A percentile compares a stretch with the other conserved stretches of the same genome.
These are phyloP conservation scores for Eupristina koningsbergeri DNA, from an alignment of 1,140 invertebrate genomes.

Conservation along the genomic window DNA sequence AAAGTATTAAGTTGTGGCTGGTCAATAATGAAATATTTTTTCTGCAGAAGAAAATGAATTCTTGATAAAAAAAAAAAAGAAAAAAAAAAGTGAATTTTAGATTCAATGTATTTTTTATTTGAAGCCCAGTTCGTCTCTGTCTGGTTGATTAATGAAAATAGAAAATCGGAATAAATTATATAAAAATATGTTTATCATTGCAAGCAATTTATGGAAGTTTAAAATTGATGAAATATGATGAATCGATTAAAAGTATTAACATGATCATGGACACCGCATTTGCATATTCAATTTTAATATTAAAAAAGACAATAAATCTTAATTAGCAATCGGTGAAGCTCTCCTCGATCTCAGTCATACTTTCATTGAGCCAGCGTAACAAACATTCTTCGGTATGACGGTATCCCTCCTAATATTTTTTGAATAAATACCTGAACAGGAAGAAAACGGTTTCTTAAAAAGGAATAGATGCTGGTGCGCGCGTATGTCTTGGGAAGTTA, in stretches of 20 bases:
- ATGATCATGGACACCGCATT: not conserved
- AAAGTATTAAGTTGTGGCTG: too few species aligned
- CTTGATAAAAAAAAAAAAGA: too few species aligned
- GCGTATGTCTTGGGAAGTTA: not conserved
- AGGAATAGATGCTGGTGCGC: not conserved
- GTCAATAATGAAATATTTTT: too few species aligned
- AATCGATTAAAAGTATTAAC: not conserved
- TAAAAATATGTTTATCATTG: too few species aligned
- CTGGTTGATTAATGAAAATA: too few species aligned
- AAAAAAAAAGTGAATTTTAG: too few species aligned
- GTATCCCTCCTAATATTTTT: conserved; percentile 15
- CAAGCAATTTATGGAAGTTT: too few species aligned
- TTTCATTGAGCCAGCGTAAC: too few species aligned
- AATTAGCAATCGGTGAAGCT: conserved; percentile 7
- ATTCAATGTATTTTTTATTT: too few species aligned
- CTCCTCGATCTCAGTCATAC: not conserved
- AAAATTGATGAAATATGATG: not conserved
- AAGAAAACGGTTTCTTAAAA: conserved; percentile 3
- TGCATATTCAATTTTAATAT: not conserved
- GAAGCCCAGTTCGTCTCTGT: too few species aligned
- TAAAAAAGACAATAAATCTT: not conserved
- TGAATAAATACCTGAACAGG: not conserved
- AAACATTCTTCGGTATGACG: not conserved
- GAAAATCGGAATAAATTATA: too few species aligned
- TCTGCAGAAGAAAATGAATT: too few species aligned